Conservation (phyloP, 2,797 vertebrate genomes). For the Schizopygopsis pylzovi region DNA sequence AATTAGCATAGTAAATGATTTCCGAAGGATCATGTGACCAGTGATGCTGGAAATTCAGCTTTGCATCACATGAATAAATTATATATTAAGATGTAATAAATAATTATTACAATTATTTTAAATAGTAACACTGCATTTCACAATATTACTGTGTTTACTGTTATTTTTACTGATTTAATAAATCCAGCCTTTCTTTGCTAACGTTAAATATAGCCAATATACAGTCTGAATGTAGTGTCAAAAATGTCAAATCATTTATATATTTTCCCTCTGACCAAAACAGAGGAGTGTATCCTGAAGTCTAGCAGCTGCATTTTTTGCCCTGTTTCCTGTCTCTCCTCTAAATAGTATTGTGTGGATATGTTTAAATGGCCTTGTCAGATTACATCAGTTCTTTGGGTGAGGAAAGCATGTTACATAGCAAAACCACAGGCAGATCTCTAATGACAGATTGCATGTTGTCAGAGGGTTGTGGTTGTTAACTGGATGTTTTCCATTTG, state of each 20-base stretch:
- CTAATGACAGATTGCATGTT: conserved; percentile 6
- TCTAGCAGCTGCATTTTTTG: neutral
- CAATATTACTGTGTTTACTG: neutral
- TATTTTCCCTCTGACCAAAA: neutral
- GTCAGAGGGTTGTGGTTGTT: neutral
- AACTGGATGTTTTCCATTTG: conserved; percentile 3
- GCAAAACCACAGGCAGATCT: conserved; percentile 2
- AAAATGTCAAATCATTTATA: neutral
- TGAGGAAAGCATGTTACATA: neutral
- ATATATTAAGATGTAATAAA: no score
- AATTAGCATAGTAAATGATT: neutral
- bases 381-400: neutral
- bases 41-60: no score
- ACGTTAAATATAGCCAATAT: neutral
- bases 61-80: no score
- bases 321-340: neutral
- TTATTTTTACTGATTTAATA: neutral
- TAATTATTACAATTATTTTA: neutral
- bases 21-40: neutral
- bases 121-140: neutral
- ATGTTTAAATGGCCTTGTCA: conserved; percentile 11
- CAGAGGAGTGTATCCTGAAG: neutral
- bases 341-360: neutral
- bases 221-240: neutral
- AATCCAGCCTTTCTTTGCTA: neutral